Evolutionary conservation across 2,888 invertebrate genomes (phyloP).

Genomic region (Spisula subtruncata): DNA sequence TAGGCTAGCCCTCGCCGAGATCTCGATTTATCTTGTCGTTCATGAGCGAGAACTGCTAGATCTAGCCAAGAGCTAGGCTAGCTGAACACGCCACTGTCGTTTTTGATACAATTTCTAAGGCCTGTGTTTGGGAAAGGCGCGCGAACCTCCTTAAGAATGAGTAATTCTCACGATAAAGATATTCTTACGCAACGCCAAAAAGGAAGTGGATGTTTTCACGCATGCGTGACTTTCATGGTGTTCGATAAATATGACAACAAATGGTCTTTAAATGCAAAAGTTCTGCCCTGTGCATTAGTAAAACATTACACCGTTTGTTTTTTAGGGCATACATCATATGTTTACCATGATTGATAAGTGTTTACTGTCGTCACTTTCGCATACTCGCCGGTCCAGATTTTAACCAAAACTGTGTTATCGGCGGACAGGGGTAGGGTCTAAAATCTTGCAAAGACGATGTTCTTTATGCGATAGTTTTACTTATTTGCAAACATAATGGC

Average conservation of each 20-base stretch:
- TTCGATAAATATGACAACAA: conserved; percentile 24
- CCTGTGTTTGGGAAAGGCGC: too few species aligned
- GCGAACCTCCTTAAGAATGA: not conserved
- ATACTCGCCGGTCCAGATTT: not conserved
- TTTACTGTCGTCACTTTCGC: not conserved
- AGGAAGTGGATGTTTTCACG: conserved; percentile 39
- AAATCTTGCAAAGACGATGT: not conserved
- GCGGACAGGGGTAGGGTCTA: not conserved
- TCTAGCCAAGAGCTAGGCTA: too few species aligned
- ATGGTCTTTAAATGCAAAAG: not conserved
- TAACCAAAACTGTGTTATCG: not conserved
- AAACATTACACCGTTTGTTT: not conserved
- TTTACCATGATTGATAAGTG: not conserved
- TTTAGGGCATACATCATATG: not conserved
- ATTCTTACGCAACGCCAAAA: not conserved
- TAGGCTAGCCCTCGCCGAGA: too few species aligned
- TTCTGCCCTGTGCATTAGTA: not conserved
- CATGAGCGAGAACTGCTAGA: too few species aligned
- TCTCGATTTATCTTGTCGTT: too few species aligned
- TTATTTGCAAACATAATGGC: conserved; percentile 50
- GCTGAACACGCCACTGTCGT: too few species aligned
- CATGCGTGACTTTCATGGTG: conserved; percentile 50
- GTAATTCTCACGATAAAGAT: not conserved
- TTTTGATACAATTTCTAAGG: too few species aligned
- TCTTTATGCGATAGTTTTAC: not conserved